Conservation (phyloP, 2,113 vertebrate genomes). For the Lontra canadensis region DNA sequence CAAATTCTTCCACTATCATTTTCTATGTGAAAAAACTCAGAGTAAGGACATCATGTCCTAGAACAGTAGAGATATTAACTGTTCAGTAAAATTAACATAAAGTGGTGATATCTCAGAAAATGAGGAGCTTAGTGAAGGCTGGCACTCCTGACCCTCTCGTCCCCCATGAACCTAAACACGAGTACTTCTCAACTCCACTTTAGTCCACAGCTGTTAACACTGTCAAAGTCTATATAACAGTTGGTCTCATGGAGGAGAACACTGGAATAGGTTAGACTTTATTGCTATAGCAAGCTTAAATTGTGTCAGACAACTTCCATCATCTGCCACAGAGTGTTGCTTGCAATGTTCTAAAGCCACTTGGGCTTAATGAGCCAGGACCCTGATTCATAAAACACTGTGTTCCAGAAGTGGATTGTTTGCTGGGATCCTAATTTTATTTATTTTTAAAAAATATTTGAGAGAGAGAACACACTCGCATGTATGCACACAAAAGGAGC, state of each 20-base stretch:
- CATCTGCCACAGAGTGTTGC: conserved; percentile 89
- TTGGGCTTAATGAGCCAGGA: not conserved
- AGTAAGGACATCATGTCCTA: not conserved
- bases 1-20: not conserved
- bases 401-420: not conserved
- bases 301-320: conserved; percentile 83
- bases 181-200: not conserved
- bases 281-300: conserved; percentile 88
- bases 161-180: not conserved
- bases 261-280: conserved; percentile 87
- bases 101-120: not conserved
- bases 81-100: rapidly evolving
- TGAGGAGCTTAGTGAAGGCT: not conserved
- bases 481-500: not conserved
- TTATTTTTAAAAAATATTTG: too few relatives aligned
- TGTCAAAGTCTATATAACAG: conserved; percentile 87
- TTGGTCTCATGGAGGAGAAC: conserved; percentile 75
- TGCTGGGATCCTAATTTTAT: not conserved
- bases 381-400: not conserved
- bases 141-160: not conserved
- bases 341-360: conserved; percentile 76
- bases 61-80: not conserved
- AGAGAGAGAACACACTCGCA: not conserved
- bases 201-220: rapidly evolving
- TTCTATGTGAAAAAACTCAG: not conserved